Evolutionary conservation across 2,797 vertebrate species (phyloP).

Genomic region (Arremon brunneinucha): DNA sequence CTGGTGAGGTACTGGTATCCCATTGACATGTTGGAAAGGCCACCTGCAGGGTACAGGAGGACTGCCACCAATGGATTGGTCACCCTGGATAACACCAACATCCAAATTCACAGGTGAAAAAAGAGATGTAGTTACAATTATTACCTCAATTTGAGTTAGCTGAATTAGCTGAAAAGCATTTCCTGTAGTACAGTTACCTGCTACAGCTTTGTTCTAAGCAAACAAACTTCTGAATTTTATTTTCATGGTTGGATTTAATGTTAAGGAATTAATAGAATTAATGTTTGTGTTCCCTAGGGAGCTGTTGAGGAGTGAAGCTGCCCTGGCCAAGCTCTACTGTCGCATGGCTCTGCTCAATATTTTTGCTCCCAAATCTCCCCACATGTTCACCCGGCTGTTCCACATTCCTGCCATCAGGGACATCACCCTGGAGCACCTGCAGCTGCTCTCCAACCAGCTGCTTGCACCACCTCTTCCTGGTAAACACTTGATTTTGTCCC

Average conservation of each 20-base stretch:
- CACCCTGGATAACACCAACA: constrained; percentile 94
- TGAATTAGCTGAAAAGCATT: background rate
- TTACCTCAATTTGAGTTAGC: background rate
- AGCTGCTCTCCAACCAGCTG: constrained; percentile 94
- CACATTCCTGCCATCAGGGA: constrained; percentile 95
- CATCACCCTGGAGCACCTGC: constrained; percentile 96
- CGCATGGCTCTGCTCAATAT: constrained; percentile 97
- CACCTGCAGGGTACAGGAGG: constrained; percentile 91
- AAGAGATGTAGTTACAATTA: background rate
- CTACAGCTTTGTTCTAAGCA: background rate
- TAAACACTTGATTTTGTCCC: constrained; percentile 40
- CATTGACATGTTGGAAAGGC: constrained; percentile 95
- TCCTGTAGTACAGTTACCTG: background rate
- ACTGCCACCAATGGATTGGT: constrained; percentile 96
- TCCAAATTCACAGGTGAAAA: constrained; percentile 92
- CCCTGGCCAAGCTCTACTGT: constrained; percentile 91
- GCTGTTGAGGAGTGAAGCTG: constrained; percentile 91
- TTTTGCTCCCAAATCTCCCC: constrained; percentile 93
- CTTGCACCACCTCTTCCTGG: constrained; percentile 94
- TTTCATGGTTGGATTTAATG: background rate
- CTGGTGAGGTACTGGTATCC: constrained; percentile 98
- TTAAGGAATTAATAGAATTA: background rate
- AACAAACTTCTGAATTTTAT: background rate
- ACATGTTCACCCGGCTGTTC: constrained; percentile 94
- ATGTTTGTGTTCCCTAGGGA: constrained; percentile 78